Conservation (phyloP, 2,888 invertebrate species). For the Amphimallon solstitiale region DNA sequence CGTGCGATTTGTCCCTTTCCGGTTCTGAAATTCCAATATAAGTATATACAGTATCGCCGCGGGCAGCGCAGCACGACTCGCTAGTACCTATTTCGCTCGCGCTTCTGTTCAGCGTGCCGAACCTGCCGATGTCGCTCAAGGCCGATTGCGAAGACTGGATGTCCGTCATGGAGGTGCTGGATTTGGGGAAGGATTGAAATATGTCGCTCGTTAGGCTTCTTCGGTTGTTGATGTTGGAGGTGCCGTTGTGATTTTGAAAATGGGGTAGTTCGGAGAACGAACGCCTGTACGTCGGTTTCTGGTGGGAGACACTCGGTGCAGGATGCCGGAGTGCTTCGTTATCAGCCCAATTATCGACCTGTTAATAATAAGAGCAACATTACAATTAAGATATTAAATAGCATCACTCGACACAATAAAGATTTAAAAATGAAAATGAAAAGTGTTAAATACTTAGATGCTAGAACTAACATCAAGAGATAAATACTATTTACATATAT, state of each 20-base stretch:
- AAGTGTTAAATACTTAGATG: no score
- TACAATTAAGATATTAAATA: no score
- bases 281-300: constrained; percentile 63
- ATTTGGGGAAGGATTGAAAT: constrained; percentile 57
- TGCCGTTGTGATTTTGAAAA: constrained; percentile 54
- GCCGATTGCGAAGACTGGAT: constrained; percentile 57
- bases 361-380: not conserved
- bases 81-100: constrained; percentile 54
- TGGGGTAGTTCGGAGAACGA: constrained; percentile 61
- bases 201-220: constrained; percentile 59
- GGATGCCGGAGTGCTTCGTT: constrained; percentile 59
- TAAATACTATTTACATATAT: no score
- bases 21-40: constrained; percentile 62
- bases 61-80: constrained; percentile 41
- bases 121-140: constrained; percentile 44
- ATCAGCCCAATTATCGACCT: constrained; percentile 64
- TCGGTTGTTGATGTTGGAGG: constrained; percentile 49
- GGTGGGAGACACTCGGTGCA: constrained; percentile 47
- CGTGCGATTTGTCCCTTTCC: constrained; percentile 54
- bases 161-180: constrained; percentile 62
- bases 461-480: no score
- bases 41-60: constrained; percentile 56
- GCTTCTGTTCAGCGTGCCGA: constrained; percentile 55
- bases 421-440: no score
- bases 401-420: no score